Percentiles rank a stretch among this genome's conserved stretches.
Evolutionary conservation across 2,113 vertebrate species (phyloP).

Genomic region (Petromus typicus): DNA sequence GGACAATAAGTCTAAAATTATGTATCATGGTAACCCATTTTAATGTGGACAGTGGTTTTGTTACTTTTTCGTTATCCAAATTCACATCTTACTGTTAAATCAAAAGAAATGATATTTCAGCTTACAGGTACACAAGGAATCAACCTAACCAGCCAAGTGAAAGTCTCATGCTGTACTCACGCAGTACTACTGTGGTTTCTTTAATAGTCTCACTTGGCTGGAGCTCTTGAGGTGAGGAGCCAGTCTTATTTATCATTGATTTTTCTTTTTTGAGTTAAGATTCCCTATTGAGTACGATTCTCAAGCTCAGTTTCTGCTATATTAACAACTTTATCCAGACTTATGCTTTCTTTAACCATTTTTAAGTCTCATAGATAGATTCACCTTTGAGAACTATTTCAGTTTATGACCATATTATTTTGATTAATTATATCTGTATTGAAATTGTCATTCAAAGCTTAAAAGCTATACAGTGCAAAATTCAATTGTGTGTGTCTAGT

Average conservation of each 20-base stretch:
- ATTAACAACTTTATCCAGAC: conserved; percentile 68
- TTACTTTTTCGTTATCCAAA: background rate
- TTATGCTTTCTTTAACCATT: conserved; percentile 50
- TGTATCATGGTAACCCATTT: background rate
- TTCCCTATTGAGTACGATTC: conserved; percentile 73
- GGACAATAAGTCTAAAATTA: background rate
- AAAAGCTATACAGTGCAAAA: background rate
- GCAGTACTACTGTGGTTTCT: conserved; percentile 70
- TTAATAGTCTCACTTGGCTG: conserved; percentile 78
- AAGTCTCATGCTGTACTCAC: conserved; percentile 37
- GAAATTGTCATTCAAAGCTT: conserved; percentile 59
- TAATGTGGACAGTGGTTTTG: background rate
- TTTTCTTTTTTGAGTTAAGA: conserved; percentile 76
- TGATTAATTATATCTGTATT: conserved; percentile 17
- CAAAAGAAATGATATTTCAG: conserved; percentile 54
- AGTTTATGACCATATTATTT: conserved; percentile 7
- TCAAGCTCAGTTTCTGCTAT: conserved; percentile 68
- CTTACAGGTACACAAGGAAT: conserved; percentile 5
- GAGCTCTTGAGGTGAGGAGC: conserved; percentile 78
- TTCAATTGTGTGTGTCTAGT: conserved; percentile 10
- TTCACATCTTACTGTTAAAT: conserved; percentile 65
- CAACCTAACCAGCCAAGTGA: conserved; percentile 29
- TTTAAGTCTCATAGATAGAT: conserved; percentile 50
- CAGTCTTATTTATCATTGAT: conserved; percentile 79
- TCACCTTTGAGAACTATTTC: conserved; percentile 60